Conservation (phyloP, 2,113 vertebrate species). For the Bambusicola thoracicus region DNA sequence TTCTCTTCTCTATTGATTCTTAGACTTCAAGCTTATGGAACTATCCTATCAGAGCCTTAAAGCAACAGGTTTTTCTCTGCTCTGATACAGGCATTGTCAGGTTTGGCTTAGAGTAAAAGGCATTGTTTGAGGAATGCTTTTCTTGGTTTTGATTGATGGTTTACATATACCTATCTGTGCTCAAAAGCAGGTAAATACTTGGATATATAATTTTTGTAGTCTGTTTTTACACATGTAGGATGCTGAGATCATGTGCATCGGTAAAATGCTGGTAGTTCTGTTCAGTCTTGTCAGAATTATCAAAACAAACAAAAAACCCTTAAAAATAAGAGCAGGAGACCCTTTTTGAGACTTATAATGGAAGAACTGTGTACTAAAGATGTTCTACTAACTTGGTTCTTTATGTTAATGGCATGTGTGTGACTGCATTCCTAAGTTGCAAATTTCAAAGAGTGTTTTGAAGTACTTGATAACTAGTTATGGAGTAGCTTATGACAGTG, state of each 20-base stretch:
- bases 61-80: not conserved
- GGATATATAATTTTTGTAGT: not conserved
- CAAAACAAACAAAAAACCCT: not conserved
- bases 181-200: not conserved
- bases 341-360: not conserved
- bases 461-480: not conserved
- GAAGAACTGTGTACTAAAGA: not conserved
- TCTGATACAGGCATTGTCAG: not conserved
- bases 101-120: not conserved
- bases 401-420: not conserved
- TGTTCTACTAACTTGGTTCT: not conserved
- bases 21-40: no score
- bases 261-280: not conserved
- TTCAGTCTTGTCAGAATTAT: not conserved
- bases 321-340: not conserved
- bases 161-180: not conserved
- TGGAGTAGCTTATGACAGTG: not conserved
- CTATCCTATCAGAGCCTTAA: not conserved
- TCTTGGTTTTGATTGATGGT: not conserved
- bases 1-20: no score
- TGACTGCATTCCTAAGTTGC: not conserved
- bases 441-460: not conserved
- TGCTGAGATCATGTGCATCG: not conserved
- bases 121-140: not conserved
- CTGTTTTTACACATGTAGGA: not conserved